phyloP scores from a whole-genome alignment of 2,888 invertebrate genomes.

The Deilephila elpenor region DNA sequence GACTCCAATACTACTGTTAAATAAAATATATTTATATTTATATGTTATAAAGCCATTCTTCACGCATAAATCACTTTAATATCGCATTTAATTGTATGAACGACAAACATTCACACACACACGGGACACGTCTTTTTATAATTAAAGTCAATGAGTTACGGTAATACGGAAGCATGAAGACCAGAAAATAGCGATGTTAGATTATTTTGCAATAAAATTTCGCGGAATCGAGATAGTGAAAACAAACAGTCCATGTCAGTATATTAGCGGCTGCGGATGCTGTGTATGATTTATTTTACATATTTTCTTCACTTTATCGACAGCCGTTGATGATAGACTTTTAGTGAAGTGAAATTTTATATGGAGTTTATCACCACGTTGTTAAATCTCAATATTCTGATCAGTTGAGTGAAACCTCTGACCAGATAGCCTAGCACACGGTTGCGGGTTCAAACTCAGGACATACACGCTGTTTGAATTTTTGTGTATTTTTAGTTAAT shows the following conservation, averaged over 20 bases:
- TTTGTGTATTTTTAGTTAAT: no score
- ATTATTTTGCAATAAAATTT: slow-evolving; percentile 30
- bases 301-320: slow-evolving; percentile 1
- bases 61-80: neutral
- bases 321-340: slow-evolving; percentile 6
- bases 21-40: neutral
- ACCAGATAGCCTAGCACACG: no score
- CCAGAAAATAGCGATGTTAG: slow-evolving; percentile 19
- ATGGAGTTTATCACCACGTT: neutral
- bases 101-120: neutral
- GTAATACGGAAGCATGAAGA: neutral
- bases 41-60: neutral
- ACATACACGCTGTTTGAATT: no score
- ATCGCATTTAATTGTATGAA: neutral
- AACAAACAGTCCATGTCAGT: slow-evolving; percentile 25
- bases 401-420: no score
- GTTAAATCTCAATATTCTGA: no score
- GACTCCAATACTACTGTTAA: neutral
- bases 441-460: no score
- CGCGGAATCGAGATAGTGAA: slow-evolving; percentile 22
- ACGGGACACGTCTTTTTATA: neutral
- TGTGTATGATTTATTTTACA: slow-evolving; percentile 18
- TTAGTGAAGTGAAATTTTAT: neutral
- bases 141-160: slow-evolving; percentile 3
- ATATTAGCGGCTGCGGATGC: no score